Evolutionary conservation across 2,113 vertebrate species (phyloP).

Genomic region (Pygoscelis antarcticus): DNA sequence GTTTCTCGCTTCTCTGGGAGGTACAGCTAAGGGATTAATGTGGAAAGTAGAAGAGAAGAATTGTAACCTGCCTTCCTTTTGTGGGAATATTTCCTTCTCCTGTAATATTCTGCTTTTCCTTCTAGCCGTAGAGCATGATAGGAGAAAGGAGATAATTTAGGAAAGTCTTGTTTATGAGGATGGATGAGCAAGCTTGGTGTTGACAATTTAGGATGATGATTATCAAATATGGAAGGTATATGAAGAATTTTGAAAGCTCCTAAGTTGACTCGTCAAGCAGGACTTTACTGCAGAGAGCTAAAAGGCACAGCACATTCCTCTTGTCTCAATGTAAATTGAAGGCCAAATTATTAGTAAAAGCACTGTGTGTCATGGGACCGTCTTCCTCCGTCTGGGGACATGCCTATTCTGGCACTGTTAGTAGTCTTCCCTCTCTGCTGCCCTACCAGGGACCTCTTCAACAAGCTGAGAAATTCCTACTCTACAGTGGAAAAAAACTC

Average conservation of each 20-base stretch:
- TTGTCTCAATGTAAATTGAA: neutral
- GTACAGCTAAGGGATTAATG: neutral
- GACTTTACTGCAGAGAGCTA: neutral
- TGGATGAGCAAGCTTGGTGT: neutral
- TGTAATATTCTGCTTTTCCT: neutral
- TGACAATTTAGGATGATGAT: neutral
- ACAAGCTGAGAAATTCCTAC: neutral
- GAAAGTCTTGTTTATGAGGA: neutral
- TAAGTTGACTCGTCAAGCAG: neutral
- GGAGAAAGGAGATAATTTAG: neutral
- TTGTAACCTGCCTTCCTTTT: neutral
- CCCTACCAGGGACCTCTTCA: neutral
- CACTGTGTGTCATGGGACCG: neutral
- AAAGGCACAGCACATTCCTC: neutral
- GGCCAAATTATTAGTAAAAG: neutral
- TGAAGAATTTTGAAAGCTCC: neutral
- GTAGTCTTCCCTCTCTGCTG: neutral
- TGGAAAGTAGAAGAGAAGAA: neutral
- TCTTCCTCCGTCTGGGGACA: neutral
- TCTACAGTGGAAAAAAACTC: neutral
- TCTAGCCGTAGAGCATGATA: neutral
- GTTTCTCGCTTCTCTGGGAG: neutral
- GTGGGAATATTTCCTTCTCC: neutral
- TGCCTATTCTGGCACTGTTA: neutral
- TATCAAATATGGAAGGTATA: neutral